phyloP scores from a whole-genome alignment of 2,797 vertebrate genomes.

The Enoplosus armatus region DNA sequence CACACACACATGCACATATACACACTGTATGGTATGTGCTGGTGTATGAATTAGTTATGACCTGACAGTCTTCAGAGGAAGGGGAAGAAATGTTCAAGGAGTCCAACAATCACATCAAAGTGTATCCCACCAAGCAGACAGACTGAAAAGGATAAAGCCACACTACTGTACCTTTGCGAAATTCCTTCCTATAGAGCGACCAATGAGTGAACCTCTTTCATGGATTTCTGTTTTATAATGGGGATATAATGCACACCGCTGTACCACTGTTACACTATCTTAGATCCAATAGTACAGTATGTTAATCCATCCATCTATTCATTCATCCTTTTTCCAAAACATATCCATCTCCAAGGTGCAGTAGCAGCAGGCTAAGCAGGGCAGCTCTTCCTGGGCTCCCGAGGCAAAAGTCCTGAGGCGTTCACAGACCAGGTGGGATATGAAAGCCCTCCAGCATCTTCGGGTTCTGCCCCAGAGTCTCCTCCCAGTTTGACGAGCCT shows the following conservation, averaged over 20 bases:
- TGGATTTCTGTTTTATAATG: conserved; percentile 8
- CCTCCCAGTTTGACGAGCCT: conserved; percentile 18
- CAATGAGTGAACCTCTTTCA: background rate
- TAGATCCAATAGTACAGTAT: background rate
- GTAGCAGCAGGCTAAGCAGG: background rate
- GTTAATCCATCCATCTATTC: conserved; percentile 3
- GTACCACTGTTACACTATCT: background rate
- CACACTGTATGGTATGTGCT: conserved; percentile 64
- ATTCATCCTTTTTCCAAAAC: conserved; percentile 10
- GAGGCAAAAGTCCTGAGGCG: conserved; percentile 35
- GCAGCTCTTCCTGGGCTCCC: conserved; percentile 10
- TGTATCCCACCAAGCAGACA: conserved; percentile 30
- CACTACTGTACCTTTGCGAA: conserved; percentile 32
- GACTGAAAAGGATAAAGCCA: conserved; percentile 29
- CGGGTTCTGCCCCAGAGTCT: conserved; percentile 14
- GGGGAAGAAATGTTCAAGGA: conserved; percentile 66
- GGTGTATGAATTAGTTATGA: conserved; percentile 77
- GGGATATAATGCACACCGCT: background rate
- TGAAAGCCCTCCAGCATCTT: conserved; percentile 45
- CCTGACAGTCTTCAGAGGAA: conserved; percentile 73
- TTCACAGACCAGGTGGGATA: conserved; percentile 40
- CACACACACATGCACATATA: conserved; percentile 43
- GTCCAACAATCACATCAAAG: conserved; percentile 76
- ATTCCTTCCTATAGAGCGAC: background rate
- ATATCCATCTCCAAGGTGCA: background rate